Evolutionary conservation across 2,888 invertebrate species (phyloP).

Genomic region (Drosophila pseudotakahashii): DNA sequence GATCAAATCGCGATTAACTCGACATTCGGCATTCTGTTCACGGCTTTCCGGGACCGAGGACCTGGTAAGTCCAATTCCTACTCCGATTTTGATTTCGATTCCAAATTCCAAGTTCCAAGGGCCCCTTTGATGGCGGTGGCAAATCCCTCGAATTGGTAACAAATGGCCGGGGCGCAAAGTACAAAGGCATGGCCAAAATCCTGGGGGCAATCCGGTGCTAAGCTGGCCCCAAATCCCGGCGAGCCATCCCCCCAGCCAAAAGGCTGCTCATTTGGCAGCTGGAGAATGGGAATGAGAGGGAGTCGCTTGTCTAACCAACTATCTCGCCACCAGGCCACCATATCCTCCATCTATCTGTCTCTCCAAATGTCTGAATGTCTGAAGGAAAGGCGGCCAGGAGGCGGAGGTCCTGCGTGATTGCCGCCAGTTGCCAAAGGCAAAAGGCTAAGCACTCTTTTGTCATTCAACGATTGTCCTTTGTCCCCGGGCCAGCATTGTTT

Average conservation of each 20-base stretch:
- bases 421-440: conserved; percentile 79
- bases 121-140: conserved; percentile 31
- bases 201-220: conserved; percentile 61
- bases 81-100: background rate
- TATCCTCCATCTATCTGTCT: conserved; percentile 40
- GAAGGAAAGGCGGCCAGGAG: conserved; percentile 15
- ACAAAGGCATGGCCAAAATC: conserved; percentile 48
- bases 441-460: conserved; percentile 78
- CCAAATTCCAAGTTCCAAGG: conserved; percentile 12
- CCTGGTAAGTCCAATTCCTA: conserved; percentile 79
- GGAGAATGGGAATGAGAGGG: background rate
- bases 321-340: conserved; percentile 24
- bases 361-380: conserved; percentile 3
- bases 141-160: conserved; percentile 59
- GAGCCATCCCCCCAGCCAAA: conserved; percentile 16
- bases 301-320: conserved; percentile 42
- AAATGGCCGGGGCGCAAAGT: conserved; percentile 40
- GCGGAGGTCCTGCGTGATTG: conserved; percentile 68
- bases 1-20: conserved; percentile 87
- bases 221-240: conserved; percentile 48
- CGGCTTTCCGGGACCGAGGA: conserved; percentile 88
- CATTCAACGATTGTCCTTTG: conserved; percentile 79
- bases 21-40: conserved; percentile 89
- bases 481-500: conserved; percentile 60
- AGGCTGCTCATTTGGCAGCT: conserved; percentile 40